phyloP scores from a whole-genome alignment of 1,140 invertebrate genomes.

The Mamestra configurata region DNA sequence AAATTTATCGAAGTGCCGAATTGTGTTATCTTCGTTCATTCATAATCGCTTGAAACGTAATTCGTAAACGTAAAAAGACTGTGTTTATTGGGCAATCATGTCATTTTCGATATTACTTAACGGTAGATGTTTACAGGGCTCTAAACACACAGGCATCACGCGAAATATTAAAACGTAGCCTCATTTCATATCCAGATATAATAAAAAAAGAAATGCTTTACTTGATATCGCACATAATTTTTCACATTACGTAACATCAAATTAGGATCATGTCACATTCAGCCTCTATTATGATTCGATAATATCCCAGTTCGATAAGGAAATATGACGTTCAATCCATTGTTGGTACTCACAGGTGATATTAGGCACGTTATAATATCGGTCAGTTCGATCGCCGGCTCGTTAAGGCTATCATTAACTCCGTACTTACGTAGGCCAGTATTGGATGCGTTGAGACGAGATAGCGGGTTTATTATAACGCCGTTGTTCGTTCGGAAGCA shows the following conservation, averaged over 20 bases:
- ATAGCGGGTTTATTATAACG: slow-evolving; percentile 10
- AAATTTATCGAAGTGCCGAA: not conserved
- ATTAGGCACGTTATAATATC: slow-evolving; percentile 5
- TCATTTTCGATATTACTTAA: not conserved
- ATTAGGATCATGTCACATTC: not conserved
- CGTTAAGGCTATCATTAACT: slow-evolving; percentile 16
- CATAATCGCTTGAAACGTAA: not conserved
- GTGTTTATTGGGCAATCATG: not conserved
- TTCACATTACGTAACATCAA: not conserved
- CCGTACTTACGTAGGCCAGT: not conserved
- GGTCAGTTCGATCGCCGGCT: not conserved
- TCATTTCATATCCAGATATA: not conserved
- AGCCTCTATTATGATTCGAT: not conserved
- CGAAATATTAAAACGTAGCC: not conserved
- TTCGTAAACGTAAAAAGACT: not conserved
- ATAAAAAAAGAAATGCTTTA: not conserved
- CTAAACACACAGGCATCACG: not conserved
- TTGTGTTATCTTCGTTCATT: not conserved
- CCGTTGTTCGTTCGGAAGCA: not conserved
- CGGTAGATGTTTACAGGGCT: not conserved
- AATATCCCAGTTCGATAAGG: slow-evolving; percentile 17
- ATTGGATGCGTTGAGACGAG: slow-evolving; percentile 5
- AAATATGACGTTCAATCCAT: slow-evolving; percentile 18
- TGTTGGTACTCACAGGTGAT: not conserved
- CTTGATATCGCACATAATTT: not conserved